These are phyloP conservation scores for Phenganax stokvisi DNA, from an alignment of 92 coral and sea anemone species.

Conservation along the genomic window DNA sequence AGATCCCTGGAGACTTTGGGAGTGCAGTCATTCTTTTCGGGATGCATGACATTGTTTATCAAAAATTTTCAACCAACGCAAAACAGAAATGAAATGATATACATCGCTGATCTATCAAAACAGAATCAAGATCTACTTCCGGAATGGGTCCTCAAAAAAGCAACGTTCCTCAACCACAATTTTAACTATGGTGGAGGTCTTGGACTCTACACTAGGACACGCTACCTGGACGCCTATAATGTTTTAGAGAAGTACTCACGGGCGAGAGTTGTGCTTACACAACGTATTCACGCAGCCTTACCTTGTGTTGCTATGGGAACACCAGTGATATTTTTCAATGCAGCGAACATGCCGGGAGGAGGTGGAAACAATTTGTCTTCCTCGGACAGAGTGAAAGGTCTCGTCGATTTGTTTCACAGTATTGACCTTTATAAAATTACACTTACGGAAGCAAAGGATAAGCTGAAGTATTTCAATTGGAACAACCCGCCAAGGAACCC, in stretches of 20 bases:
- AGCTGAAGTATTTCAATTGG: conserved; percentile 36
- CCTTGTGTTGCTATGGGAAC: conserved; percentile 46
- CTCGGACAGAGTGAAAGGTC: not conserved
- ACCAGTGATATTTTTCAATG: conserved; percentile 32
- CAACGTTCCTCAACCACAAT: conserved; percentile 10
- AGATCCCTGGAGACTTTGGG: conserved; percentile 8
- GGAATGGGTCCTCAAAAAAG: conserved; percentile 10
- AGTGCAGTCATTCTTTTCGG: not conserved
- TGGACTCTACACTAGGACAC: not conserved
- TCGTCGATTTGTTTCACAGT: conserved; percentile 25
- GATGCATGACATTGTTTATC: conserved; percentile 4
- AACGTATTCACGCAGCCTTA: conserved; percentile 33
- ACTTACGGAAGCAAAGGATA: conserved; percentile 17
- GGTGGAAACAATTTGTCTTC: not conserved
- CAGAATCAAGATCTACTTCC: conserved; percentile 20
- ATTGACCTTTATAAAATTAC: conserved; percentile 25
- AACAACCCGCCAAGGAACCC: conserved; percentile 38
- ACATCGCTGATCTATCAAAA: conserved; percentile 30
- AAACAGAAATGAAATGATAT: conserved; percentile 11
- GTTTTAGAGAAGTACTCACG: conserved; percentile 22
- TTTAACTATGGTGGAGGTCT: not conserved
- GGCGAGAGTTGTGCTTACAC: conserved; percentile 39
- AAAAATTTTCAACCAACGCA: not conserved
- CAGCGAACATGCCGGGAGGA: conserved; percentile 20
- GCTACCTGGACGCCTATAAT: conserved; percentile 33